Evolutionary conservation across 2,888 invertebrate genomes (phyloP).

Genomic region (Bombyx huttoni): DNA sequence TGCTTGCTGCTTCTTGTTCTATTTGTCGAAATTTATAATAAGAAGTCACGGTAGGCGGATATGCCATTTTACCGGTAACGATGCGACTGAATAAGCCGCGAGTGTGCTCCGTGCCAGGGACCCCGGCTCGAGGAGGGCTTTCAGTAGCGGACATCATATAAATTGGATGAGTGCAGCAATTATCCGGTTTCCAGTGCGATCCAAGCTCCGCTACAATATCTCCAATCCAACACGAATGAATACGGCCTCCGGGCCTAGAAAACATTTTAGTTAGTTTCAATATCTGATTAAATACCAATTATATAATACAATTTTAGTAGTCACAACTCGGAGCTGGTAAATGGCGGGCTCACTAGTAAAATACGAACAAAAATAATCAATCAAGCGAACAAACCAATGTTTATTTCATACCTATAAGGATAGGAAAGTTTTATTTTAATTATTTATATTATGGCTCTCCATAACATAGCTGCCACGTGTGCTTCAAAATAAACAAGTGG

Average conservation of each 20-base stretch:
- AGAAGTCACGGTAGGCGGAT: slow-evolving; percentile 73
- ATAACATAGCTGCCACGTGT: no score
- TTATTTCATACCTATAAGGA: no score
- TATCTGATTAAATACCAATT: neutral
- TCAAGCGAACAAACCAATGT: no score
- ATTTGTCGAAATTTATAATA: slow-evolving; percentile 77
- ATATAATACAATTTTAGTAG: neutral
- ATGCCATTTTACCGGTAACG: slow-evolving; percentile 74
- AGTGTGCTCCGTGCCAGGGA: slow-evolving; percentile 60
- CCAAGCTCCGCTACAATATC: slow-evolving; percentile 84
- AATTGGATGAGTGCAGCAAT: slow-evolving; percentile 61
- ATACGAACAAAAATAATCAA: no score
- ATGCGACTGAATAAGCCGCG: slow-evolving; percentile 75
- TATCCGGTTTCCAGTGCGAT: slow-evolving; percentile 77
- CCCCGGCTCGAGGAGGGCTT: slow-evolving; percentile 70
- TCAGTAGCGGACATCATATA: slow-evolving; percentile 76
- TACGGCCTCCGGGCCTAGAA: slow-evolving; percentile 81
- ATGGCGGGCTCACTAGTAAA: no score
- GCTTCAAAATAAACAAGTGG: no score
- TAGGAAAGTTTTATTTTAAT: no score
- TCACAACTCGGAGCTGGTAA: no score
- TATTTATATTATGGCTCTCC: no score
- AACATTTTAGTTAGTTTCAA: neutral
- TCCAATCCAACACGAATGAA: slow-evolving; percentile 83
- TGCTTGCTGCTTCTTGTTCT: slow-evolving; percentile 74